A percentile compares a stretch with the other conserved stretches of the same genome.
phyloP scores from a whole-genome alignment of 2,888 invertebrate species.

The Drosophila anomelani region DNA sequence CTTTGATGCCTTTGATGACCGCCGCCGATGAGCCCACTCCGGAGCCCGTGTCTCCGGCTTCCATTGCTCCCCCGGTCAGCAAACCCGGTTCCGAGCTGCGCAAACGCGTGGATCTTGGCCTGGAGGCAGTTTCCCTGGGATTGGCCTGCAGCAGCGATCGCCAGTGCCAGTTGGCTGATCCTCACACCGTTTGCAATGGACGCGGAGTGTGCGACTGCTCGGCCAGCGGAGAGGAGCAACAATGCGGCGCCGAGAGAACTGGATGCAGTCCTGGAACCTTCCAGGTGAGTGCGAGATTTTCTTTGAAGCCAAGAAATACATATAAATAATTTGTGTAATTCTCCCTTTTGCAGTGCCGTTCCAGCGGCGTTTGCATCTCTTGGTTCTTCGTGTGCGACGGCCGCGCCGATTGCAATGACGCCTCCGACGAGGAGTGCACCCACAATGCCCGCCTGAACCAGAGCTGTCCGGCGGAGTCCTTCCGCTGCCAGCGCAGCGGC shows the following conservation, averaged over 20 bases:
- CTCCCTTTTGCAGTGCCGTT: conserved; percentile 88
- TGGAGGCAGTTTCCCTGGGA: conserved; percentile 89
- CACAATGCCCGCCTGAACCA: conserved; percentile 84
- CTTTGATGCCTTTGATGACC: conserved; percentile 75
- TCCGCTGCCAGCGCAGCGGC: conserved; percentile 88
- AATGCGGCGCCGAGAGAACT: conserved; percentile 89
- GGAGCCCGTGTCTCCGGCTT: conserved; percentile 45
- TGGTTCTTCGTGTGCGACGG: conserved; percentile 96
- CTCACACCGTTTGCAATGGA: conserved; percentile 89
- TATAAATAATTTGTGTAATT: neutral
- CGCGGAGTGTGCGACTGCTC: conserved; percentile 90
- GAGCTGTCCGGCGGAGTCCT: conserved; percentile 90
- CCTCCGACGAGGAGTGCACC: conserved; percentile 93
- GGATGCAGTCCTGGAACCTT: conserved; percentile 95
- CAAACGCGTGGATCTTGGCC: conserved; percentile 84
- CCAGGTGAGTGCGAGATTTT: conserved; percentile 84
- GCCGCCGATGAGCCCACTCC: conserved; percentile 71
- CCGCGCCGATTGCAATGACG: conserved; percentile 92
- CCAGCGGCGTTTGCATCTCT: conserved; percentile 93
- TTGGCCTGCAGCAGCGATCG: conserved; percentile 90
- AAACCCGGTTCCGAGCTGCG: conserved; percentile 80
- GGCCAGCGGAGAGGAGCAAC: conserved; percentile 84
- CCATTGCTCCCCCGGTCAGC: conserved; percentile 29
- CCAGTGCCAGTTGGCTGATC: conserved; percentile 93
- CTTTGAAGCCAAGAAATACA: neutral